Evolutionary conservation across 2,797 vertebrate genomes (phyloP).

Genomic region (Alcedo atthis): DNA sequence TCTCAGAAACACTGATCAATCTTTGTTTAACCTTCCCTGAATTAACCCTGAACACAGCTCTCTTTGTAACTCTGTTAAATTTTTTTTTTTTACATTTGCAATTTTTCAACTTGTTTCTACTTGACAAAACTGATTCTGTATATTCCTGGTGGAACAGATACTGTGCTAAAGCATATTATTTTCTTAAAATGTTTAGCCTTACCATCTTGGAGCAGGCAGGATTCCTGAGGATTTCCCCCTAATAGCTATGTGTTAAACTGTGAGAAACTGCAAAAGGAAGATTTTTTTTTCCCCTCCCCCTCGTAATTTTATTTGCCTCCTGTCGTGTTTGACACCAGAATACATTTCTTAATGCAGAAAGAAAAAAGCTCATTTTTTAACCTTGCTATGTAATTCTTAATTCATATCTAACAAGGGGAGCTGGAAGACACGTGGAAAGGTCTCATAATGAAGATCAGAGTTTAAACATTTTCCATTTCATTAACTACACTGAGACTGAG

Average conservation of each 20-base stretch:
- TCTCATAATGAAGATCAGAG: neutral
- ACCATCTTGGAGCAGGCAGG: neutral
- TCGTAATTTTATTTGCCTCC: neutral
- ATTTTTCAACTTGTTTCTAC: neutral
- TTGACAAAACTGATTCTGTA: neutral
- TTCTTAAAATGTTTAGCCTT: neutral
- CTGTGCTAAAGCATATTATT: neutral
- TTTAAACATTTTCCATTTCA: neutral
- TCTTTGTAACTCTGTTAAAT: neutral
- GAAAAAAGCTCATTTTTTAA: conserved; percentile 16
- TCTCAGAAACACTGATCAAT: neutral
- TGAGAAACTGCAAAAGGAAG: neutral
- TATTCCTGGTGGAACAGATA: neutral
- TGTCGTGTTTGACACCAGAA: neutral
- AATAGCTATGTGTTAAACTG: neutral
- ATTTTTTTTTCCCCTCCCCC: neutral
- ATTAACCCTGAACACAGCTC: neutral
- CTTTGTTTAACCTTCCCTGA: neutral
- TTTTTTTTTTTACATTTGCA: neutral
- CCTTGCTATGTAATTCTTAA: neutral
- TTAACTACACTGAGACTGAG: neutral
- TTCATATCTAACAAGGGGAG: neutral
- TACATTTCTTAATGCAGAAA: neutral
- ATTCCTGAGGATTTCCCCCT: neutral
- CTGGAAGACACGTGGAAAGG: neutral